Evolutionary conservation across 2,113 vertebrate species (phyloP).

Genomic region (Corapipo altera): DNA sequence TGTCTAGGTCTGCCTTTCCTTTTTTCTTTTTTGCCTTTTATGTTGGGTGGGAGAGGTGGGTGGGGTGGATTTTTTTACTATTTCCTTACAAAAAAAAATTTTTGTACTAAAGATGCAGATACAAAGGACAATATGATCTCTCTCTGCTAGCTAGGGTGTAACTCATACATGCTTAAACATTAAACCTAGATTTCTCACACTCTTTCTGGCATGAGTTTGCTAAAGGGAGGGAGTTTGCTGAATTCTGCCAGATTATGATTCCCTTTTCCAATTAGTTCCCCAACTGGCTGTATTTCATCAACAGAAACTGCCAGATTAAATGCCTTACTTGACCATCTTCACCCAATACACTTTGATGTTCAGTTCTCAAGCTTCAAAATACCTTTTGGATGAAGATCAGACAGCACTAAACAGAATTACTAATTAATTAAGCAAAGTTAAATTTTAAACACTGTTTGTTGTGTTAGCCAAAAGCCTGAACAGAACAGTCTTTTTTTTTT

Average conservation of each 20-base stretch:
- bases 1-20: not conserved
- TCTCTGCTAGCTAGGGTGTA: not conserved
- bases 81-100: not conserved
- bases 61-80: not conserved
- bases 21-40: not conserved
- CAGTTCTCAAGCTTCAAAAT: constrained; percentile 88
- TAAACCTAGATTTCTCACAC: constrained; percentile 4
- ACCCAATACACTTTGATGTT: constrained; percentile 92
- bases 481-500: constrained; percentile 88
- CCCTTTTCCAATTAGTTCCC: constrained; percentile 69
- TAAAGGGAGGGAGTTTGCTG: constrained; percentile 25
- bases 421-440: constrained; percentile 99
- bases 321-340: constrained; percentile 84
- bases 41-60: rapidly evolving
- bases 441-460: constrained; percentile 99
- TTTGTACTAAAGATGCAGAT: not conserved
- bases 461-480: constrained; percentile 95
- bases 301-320: constrained; percentile 80
- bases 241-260: constrained; percentile 60
- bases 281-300: constrained; percentile 74
- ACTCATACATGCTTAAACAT: constrained; percentile 10
- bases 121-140: not conserved
- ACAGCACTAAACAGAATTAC: constrained; percentile 98
- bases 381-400: constrained; percentile 99
- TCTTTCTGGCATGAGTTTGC: not conserved